A percentile compares a stretch with the other conserved stretches of the same genome.
Conservation (phyloP, 2,888 invertebrate genomes). For the Cinara cedri region DNA sequence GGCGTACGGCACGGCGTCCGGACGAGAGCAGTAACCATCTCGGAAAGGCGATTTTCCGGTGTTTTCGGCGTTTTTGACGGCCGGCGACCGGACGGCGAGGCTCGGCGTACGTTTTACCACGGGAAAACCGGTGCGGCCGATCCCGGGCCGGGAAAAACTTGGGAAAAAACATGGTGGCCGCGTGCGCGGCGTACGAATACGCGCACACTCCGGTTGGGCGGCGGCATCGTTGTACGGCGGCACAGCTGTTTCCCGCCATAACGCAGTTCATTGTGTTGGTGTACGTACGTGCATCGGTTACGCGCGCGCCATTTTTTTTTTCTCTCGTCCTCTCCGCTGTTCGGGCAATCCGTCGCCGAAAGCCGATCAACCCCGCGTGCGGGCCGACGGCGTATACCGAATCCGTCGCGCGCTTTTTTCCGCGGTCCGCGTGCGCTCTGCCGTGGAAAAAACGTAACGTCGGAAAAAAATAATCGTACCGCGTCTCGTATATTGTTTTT, state of each 20-base stretch:
- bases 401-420: background rate
- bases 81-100: background rate
- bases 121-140: background rate
- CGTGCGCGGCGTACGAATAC: conserved; percentile 56
- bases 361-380: background rate
- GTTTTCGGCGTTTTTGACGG: background rate
- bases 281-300: conserved; percentile 56
- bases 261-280: conserved; percentile 64
- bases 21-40: conserved; percentile 23
- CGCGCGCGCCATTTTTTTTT: conserved; percentile 55
- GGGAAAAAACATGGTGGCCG: conserved; percentile 50
- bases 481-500: too few species aligned
- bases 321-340: conserved; percentile 18
- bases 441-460: too few species aligned
- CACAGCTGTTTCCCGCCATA: conserved; percentile 73
- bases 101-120: background rate
- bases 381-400: background rate
- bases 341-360: background rate
- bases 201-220: conserved; percentile 15
- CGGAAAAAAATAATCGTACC: too few species aligned
- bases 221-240: conserved; percentile 36
- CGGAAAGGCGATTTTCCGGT: background rate
- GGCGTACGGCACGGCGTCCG: background rate
- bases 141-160: background rate
- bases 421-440: too few species aligned